phyloP scores from a whole-genome alignment of 2,797 vertebrate species.

The Acridotheres tristis region DNA sequence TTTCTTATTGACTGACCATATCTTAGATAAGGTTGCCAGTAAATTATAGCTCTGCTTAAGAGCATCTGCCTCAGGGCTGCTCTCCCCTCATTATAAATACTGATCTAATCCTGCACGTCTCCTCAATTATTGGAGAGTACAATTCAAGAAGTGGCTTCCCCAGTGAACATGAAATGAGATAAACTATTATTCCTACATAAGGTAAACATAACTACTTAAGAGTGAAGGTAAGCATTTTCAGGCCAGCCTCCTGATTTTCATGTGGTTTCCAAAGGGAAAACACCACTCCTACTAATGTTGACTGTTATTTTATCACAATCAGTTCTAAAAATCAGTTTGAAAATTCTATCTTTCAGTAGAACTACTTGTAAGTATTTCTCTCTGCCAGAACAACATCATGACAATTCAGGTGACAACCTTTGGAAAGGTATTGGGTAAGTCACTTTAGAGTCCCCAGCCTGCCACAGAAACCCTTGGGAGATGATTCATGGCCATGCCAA shows the following conservation, averaged over 20 bases:
- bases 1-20: slow-evolving; percentile 50
- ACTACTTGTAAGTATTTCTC: background rate
- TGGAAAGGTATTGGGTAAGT: background rate
- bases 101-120: slow-evolving; percentile 49
- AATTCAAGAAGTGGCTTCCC: slow-evolving; percentile 40
- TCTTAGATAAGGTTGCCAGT: slow-evolving; percentile 49
- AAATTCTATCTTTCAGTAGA: background rate
- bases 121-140: slow-evolving; percentile 46
- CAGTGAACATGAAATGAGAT: background rate
- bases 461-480: background rate
- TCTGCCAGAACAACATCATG: background rate
- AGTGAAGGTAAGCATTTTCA: background rate
- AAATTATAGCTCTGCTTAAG: slow-evolving; percentile 57
- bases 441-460: background rate
- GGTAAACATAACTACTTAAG: slow-evolving; percentile 5
- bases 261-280: background rate
- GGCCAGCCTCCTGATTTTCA: background rate
- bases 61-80: slow-evolving; percentile 48
- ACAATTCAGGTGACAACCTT: background rate
- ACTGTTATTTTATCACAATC: background rate
- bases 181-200: background rate
- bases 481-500: background rate
- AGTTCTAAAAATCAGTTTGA: background rate
- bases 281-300: background rate
- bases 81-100: slow-evolving; percentile 63